Evolutionary conservation across 2,113 vertebrate genomes (phyloP), one percentile per base, ranked within the genome.

Genomic region (Lates calcarifer): DNA sequence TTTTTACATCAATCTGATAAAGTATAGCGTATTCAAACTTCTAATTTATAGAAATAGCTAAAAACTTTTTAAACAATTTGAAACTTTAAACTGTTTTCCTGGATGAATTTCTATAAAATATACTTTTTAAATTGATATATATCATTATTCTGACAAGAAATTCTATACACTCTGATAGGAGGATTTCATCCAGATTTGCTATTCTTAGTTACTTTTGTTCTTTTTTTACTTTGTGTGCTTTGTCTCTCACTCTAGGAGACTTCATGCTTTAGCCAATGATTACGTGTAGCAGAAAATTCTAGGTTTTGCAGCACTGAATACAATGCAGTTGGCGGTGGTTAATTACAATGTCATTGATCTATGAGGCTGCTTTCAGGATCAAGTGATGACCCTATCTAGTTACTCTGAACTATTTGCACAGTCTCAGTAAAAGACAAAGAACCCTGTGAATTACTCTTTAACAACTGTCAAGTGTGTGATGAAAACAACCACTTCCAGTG

Each of bases 401-500:
- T 20, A 18, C 31, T 60, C 56, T 63, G 9, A 56, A 18, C 29
- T 14, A 6, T 60, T 31, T 68, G 24, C 28, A 28, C 64, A 53
- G 26, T 58, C 28, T 70, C 15, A 53, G 28, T 45, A 29, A 74
- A 77, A 65, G 29, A 83, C 35, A 76, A 67, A 64, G 18, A 33
- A 28, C 14, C 24, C 17, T 3, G 3, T 56, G 4, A 43, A 39
- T 39, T n/a, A 47, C 47, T 49, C 29, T 60, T 24, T 20, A 26
- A 66, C 28, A 22, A 14, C 10, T 62, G 67, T 74, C 71, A 71
- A 55, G 61, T 72, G 61, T 61, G 41, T 31, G 37, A 64, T 60
- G 28, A 60, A 78, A 87, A 77, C 53, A 62, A 67, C 17, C 0
- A 70, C 57, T 79, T 79, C 65, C 64, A 77, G 73, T 66, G 45